These are phyloP conservation scores for Dreissena rostriformis DNA, from an alignment of 1,140 invertebrate species.

Conservation along the genomic window DNA sequence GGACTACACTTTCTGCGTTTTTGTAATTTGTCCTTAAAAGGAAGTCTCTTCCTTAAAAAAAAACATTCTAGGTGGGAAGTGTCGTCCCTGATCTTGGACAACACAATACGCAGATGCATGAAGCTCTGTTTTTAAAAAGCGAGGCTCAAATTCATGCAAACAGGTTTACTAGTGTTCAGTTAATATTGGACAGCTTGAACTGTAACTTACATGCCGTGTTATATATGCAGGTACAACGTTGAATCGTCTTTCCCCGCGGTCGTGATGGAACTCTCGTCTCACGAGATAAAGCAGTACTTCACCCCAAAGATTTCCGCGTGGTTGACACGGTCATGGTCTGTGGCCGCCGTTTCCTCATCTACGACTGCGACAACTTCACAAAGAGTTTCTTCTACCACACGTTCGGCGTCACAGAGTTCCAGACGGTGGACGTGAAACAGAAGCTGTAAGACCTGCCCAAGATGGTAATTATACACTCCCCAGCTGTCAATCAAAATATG, in stretches of 20 bases:
- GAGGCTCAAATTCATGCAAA: no score
- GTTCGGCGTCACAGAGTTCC: slow-evolving; percentile 82
- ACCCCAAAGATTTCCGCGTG: slow-evolving; percentile 89
- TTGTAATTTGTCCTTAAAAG: no score
- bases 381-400: slow-evolving; percentile 90
- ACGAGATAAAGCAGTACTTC: slow-evolving; percentile 89
- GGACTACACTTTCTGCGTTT: no score
- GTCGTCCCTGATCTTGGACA: no score
- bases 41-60: no score
- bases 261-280: slow-evolving; percentile 85
- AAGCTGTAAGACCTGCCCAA: slow-evolving; percentile 73
- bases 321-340: slow-evolving; percentile 91
- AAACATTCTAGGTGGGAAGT: no score
- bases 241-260: slow-evolving; percentile 82
- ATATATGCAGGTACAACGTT: slow-evolving; percentile 83
- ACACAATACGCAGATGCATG: no score
- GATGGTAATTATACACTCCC: slow-evolving; percentile 72
- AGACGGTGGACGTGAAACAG: slow-evolving; percentile 76
- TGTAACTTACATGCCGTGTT: no score
- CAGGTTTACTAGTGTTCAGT: no score
- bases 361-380: slow-evolving; percentile 91
- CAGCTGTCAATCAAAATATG: no score
- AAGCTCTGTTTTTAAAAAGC: no score
- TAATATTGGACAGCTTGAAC: no score
- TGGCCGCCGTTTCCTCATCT: slow-evolving; percentile 89